Base-by-base conservation (phyloP, 92 coral and sea anemone species). In the Siderastrea siderea region DNA sequence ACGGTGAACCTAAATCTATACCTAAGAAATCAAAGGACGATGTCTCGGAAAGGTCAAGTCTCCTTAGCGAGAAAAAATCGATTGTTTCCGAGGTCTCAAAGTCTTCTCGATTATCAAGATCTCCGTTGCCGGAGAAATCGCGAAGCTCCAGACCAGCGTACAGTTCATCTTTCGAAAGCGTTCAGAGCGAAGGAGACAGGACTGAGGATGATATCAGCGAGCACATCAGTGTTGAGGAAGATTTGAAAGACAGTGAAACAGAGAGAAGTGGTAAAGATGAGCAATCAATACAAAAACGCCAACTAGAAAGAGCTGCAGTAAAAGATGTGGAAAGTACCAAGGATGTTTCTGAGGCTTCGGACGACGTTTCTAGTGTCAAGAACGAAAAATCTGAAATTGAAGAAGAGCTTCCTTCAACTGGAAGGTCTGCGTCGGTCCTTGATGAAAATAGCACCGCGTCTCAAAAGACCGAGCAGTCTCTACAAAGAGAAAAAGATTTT, bases 151-250 rank as follows among this genome's bases (percentile, higher is more conserved):
- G 64, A 13, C 74, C 16, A 16, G 91, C 73, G 43, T 94, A 95
- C 80, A 95, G 98, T 80, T 80, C 89, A 58, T 93, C 98, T 2
- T 95, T 95, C 71, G 98, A 95, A 80, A 95, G 94, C 75, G 90
- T 84, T 47, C 83, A 74, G 7, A 78, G 90, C 49, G 89, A 84
- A 47, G 93, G 49, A 47, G 86, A 64, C 14, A 80, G 71, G 64
- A 89, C 90, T 55, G 98, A 89, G 49, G 90, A 92, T 13, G 98
- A 95, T 47, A 87, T 95, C 55, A 93, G 98, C 79, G 96, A 93
- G 13, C 91, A 86, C 11, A 91, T 95, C 26, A 89, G 93, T 59
- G 71, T 81, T 19, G 94, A 84, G n/a, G 95, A 89, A 12, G 93
- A 79, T 8, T 26, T 15, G n/a, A 60, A 26, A 51, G 59, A 46